These are phyloP conservation scores for Poecilobothrus nobilitatus DNA, from an alignment of 2,888 invertebrate genomes.

Conservation along the genomic window DNA sequence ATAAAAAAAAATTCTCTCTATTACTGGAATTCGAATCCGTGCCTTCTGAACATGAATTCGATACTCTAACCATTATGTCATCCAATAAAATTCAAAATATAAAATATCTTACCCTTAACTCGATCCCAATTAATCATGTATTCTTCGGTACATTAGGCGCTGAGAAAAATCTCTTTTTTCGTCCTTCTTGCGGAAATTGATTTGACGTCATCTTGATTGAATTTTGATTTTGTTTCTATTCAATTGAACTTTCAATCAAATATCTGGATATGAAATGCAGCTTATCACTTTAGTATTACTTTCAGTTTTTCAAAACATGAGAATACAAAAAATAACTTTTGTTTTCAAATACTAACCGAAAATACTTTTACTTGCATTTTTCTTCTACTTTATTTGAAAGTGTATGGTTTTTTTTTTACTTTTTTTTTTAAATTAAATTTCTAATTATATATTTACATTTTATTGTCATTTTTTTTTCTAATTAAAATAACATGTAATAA, in stretches of 20 bases:
- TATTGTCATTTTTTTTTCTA: too few relatives aligned
- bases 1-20: too few relatives aligned
- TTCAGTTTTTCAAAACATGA: background rate
- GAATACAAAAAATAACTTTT: background rate
- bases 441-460: too few relatives aligned
- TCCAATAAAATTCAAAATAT: too few relatives aligned
- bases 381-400: too few relatives aligned
- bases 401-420: too few relatives aligned
- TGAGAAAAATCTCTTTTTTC: conserved; percentile 2
- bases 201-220: background rate
- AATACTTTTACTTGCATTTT: too few relatives aligned
- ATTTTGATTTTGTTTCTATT: background rate
- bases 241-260: background rate
- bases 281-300: background rate
- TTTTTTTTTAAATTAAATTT: too few relatives aligned
- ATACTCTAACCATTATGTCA: too few relatives aligned
- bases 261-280: background rate
- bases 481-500: too few relatives aligned
- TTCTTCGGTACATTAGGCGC: conserved; percentile 4
- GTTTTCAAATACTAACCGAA: background rate
- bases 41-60: too few relatives aligned
- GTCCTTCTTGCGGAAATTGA: background rate
- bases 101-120: background rate
- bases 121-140: conserved; percentile 1
- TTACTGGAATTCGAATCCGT: too few relatives aligned